Evolutionary conservation across 2,113 vertebrate species (phyloP).

Genomic region (Pristiophorus japonicus): DNA sequence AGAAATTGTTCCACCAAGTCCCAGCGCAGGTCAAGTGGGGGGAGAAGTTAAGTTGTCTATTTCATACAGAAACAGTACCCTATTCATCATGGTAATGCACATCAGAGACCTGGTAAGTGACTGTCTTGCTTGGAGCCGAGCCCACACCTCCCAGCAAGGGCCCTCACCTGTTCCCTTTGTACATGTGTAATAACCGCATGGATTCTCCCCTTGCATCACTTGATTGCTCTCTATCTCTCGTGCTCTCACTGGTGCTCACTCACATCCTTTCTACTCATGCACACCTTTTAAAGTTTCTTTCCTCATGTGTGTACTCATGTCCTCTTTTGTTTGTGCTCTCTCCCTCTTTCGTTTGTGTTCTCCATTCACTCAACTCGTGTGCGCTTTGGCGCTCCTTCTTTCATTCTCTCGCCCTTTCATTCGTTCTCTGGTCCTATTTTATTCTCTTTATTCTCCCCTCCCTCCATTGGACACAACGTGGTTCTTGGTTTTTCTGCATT

Average conservation of each 20-base stretch:
- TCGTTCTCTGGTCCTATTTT: too few species aligned
- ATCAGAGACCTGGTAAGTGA: slow-evolving; percentile 84
- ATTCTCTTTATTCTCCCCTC: too few species aligned
- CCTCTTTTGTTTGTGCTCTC: too few species aligned
- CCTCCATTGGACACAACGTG: background rate
- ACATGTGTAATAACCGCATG: background rate
- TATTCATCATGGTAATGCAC: slow-evolving; percentile 99
- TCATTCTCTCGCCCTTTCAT: background rate
- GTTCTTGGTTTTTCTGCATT: background rate
- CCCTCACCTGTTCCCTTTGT: background rate
- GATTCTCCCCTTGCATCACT: background rate
- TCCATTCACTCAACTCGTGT: background rate
- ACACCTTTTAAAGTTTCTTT: background rate
- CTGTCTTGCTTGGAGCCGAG: too few species aligned
- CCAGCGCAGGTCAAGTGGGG: slow-evolving; percentile 78
- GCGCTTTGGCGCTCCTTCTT: background rate
- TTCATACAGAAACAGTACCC: slow-evolving; percentile 89
- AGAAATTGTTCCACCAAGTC: slow-evolving; percentile 62
- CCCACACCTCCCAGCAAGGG: background rate
- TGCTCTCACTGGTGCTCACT: background rate
- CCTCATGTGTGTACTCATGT: background rate
- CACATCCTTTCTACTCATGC: background rate
- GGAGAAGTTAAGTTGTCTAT: slow-evolving; percentile 93
- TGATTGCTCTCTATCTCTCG: accelerated
- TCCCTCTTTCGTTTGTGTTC: too few species aligned